A percentile compares a stretch with the other conserved stretches of the same genome.
These are phyloP conservation scores for Epinephelus awoara DNA, from an alignment of 2,797 vertebrate genomes.

Conservation along the genomic window DNA sequence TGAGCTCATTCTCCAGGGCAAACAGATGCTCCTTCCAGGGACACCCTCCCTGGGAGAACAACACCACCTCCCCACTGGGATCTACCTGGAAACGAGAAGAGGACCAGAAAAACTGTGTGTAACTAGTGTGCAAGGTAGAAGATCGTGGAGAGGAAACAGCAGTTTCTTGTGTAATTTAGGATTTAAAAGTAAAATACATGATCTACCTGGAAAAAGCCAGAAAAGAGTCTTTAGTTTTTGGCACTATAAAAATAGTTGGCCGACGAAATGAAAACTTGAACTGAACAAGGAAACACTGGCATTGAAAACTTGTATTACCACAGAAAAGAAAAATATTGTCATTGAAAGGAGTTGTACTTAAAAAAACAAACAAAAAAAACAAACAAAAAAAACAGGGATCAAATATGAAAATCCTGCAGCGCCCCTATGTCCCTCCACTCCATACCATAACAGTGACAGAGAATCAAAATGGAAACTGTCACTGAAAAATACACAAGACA, in stretches of 20 bases:
- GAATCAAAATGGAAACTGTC: no score
- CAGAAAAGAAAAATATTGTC: background rate
- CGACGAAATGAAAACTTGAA: no score
- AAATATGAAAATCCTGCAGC: background rate
- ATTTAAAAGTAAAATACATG: background rate
- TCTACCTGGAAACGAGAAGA: conserved; percentile 86
- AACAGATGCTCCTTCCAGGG: conserved; percentile 98
- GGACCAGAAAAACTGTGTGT: background rate
- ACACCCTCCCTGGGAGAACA: conserved; percentile 90
- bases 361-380: background rate
- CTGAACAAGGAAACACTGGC: background rate
- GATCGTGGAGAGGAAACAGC: background rate
- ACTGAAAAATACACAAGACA: background rate
- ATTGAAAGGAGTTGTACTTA: background rate
- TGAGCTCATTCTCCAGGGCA: conserved; percentile 87
- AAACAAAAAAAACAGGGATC: background rate
- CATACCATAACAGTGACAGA: no score
- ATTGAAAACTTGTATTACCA: background rate
- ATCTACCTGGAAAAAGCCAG: background rate
- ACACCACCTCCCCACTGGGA: conserved; percentile 88
- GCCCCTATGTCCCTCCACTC: no score
- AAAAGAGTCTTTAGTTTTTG: background rate
- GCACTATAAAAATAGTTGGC: background rate
- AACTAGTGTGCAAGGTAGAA: background rate
- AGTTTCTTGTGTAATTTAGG: background rate